Conservation (phyloP, 2,113 vertebrate species). For the Podocnemis expansa region DNA sequence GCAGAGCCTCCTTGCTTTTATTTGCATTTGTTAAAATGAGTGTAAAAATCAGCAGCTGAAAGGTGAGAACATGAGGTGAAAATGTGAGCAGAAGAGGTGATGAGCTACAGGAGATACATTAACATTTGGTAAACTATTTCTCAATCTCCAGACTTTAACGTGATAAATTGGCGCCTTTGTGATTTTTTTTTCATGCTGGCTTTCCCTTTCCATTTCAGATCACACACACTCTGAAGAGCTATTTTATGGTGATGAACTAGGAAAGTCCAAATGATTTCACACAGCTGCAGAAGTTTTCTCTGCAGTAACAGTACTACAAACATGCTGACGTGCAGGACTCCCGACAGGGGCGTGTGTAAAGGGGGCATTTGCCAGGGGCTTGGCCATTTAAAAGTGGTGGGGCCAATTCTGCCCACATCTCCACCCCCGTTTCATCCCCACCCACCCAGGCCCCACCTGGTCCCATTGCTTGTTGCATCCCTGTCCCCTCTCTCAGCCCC, state of each 20-base stretch:
- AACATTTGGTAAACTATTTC: slow-evolving; percentile 8
- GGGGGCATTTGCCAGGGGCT: too few species aligned
- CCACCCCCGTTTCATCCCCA: too few species aligned
- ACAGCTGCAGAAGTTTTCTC: not conserved
- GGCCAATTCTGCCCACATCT: too few species aligned
- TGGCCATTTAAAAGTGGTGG: too few species aligned
- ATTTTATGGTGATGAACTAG: not conserved
- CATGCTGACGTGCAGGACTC: not conserved
- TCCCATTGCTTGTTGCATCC: too few species aligned
- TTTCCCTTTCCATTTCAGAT: not conserved
- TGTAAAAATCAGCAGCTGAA: not conserved
- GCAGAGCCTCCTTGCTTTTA: not conserved
- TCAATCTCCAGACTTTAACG: not conserved
- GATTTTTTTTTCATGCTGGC: not conserved
- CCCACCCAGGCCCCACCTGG: too few species aligned
- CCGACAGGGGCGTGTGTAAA: too few species aligned
- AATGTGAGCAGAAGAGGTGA: not conserved
- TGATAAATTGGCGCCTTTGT: not conserved
- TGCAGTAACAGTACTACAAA: not conserved
- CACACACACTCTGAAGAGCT: not conserved
- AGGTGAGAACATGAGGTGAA: not conserved
- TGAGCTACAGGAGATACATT: slow-evolving; percentile 24
- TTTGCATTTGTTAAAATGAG: not conserved
- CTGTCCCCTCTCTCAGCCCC: too few species aligned
- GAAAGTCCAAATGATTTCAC: not conserved